These are phyloP conservation scores for Mastigias papua DNA, from an alignment of 30 jellyfish, hydroid and myxozoan species.

Conservation along the genomic window DNA sequence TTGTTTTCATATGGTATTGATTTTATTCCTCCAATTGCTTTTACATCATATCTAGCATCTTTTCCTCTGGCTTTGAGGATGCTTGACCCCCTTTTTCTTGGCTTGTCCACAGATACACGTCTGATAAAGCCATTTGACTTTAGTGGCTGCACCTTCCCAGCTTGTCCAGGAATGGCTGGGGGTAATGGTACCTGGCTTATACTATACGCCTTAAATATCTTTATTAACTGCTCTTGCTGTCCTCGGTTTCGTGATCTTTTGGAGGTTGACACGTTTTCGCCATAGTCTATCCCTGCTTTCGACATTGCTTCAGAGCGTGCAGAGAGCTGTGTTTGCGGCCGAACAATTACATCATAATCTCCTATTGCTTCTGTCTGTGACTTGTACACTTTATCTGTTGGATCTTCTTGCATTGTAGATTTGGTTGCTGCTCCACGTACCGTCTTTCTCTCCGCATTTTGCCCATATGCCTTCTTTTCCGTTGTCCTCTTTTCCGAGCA, in stretches of 20 bases:
- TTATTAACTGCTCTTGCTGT: slow-evolving; percentile 21
- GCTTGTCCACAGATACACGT: slow-evolving; percentile 12
- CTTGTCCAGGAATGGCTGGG: slow-evolving; percentile 35
- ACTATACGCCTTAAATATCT: slow-evolving; percentile 54
- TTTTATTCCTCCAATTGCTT: slow-evolving; percentile 9
- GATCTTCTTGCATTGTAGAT: background rate
- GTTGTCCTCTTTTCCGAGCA: background rate
- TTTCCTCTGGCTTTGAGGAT: slow-evolving; percentile 10
- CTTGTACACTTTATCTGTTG: background rate
- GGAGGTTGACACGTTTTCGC: slow-evolving; percentile 14
- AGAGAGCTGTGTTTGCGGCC: slow-evolving; percentile 50
- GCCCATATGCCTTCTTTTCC: background rate
- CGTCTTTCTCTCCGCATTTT: background rate
- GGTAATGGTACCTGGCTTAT: slow-evolving; percentile 67
- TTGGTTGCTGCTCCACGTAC: background rate
- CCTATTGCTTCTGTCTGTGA: slow-evolving; percentile 7
- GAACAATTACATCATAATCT: slow-evolving; percentile 17
- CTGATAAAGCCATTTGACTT: background rate
- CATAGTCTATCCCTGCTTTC: slow-evolving; percentile 26
- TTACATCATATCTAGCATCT: background rate
- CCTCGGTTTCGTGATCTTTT: background rate
- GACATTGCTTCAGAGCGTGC: slow-evolving; percentile 38
- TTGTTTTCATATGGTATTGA: no score
- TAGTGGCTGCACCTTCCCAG: background rate
- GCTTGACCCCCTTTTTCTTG: slow-evolving; percentile 11